A percentile compares a stretch with the other conserved stretches of the same genome.
phyloP scores from a whole-genome alignment of 2,113 vertebrate species.

The Pitta sordida region DNA sequence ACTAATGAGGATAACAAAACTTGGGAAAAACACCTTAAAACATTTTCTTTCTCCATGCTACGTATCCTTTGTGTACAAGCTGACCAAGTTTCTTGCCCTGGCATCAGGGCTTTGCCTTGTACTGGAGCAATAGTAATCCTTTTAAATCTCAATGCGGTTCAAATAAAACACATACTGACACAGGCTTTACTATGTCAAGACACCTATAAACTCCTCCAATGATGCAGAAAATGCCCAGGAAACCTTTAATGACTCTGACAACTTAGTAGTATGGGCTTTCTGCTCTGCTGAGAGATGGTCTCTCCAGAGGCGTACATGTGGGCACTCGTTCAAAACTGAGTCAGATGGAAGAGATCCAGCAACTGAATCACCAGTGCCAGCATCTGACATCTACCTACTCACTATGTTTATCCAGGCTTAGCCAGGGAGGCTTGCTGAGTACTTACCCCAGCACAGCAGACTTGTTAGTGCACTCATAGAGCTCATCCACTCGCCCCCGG shows the following conservation, averaged over 20 bases:
- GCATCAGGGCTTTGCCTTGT: neutral
- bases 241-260: neutral
- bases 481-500: fast-evolving
- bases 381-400: neutral
- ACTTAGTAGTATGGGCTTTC: neutral
- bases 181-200: neutral
- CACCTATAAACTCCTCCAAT: fast-evolving
- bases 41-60: neutral
- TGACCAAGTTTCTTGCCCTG: neutral
- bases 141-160: fast-evolving
- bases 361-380: neutral
- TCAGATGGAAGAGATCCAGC: neutral
- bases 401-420: neutral
- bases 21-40: neutral
- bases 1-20: neutral
- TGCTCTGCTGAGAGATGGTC: neutral
- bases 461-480: neutral
- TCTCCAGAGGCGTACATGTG: fast-evolving
- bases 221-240: neutral
- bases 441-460: neutral
- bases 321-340: neutral
- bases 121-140: neutral
- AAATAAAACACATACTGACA: neutral
- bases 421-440: neutral
- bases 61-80: fast-evolving